Percentiles rank a stretch among this genome's conserved stretches.
These are phyloP conservation scores for Metalampra italica DNA, from an alignment of 2,888 invertebrate species.

Conservation along the genomic window DNA sequence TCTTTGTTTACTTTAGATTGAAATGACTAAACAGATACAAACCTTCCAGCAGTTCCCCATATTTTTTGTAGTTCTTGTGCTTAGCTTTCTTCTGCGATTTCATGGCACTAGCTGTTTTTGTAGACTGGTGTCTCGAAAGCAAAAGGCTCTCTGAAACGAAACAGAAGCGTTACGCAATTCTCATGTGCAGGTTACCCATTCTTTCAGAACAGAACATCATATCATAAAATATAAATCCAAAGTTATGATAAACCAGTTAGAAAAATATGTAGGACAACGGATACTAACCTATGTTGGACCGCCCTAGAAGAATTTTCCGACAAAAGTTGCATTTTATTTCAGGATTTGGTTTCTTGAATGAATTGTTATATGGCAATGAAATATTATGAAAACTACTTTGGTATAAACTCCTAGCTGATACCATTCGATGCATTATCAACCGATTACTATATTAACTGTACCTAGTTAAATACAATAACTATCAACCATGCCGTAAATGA, in stretches of 20 bases:
- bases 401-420: conserved; percentile 60
- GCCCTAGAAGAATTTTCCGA: conserved; percentile 53
- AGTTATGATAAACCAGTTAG: neutral
- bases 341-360: conserved; percentile 30
- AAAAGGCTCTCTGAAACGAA: conserved; percentile 52
- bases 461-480: conserved; percentile 18
- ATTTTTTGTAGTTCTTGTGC: conserved; percentile 74
- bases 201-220: conserved; percentile 18
- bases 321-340: conserved; percentile 70
- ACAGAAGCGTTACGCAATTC: conserved; percentile 60
- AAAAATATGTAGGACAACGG: conserved; percentile 2
- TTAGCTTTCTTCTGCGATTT: conserved; percentile 58
- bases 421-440: conserved; percentile 64
- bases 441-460: conserved; percentile 29
- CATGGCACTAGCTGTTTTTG: conserved; percentile 57
- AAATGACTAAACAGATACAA: conserved; percentile 26
- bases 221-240: neutral
- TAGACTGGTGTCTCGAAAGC: conserved; percentile 58
- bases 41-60: conserved; percentile 85
- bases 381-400: conserved; percentile 55
- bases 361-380: conserved; percentile 39
- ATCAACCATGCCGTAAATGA: conserved; percentile 46
- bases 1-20: conserved; percentile 23
- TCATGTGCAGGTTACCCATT: conserved; percentile 38
- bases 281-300: conserved; percentile 48